Base-by-base conservation (phyloP, 2,113 vertebrate species). In the Lasiurus borealis region DNA sequence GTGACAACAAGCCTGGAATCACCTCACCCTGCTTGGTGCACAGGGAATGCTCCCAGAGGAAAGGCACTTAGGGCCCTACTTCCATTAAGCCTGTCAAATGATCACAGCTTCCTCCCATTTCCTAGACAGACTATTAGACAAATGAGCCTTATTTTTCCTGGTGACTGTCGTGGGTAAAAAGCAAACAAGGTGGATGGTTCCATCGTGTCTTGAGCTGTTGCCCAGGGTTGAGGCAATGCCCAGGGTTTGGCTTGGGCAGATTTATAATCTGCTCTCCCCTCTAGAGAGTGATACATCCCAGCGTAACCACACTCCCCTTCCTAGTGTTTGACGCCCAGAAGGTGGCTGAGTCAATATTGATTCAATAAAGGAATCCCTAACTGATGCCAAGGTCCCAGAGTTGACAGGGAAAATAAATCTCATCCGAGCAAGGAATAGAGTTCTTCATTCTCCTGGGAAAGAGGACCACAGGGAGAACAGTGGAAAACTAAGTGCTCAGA, bases 371-470 rank as follows among this genome's bases (percentile, higher is more conserved):
- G 68, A 87, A 88, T 72, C 52, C 52, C 46, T 89, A 16, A 71
- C 31, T 68, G 77, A 64, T 50, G 50, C 34, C 73, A 59, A 80
- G 29, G n/a, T 71, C 72, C 71, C 66, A 64, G 48, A 71, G 31
- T 19, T 80, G 84, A 85, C 10, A 25, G 75, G 44, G n/a, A 72
- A 96, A 94, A 80, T 66, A 94, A 94, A 90, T 85, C 44, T 91
- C 73, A 78, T 21, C 76, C 50, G 44, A 46, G 18, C 54, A 92
- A 90, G 75, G n/a, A 91, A 34, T 0, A 93, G 73, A 91, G 82
- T 44, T 71, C 62, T 54, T 40, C 48, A 62, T 44, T 82, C 36
- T n/a, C 40, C 34, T 57, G 48, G 13, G 23, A 29, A 64, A 92
- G 27, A 3, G 7, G 16, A 9, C 11, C 52, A 46, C 59, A 36